These are phyloP conservation scores for Nomada lathburiana DNA, from an alignment of 2,888 invertebrate species.

Conservation along the genomic window DNA sequence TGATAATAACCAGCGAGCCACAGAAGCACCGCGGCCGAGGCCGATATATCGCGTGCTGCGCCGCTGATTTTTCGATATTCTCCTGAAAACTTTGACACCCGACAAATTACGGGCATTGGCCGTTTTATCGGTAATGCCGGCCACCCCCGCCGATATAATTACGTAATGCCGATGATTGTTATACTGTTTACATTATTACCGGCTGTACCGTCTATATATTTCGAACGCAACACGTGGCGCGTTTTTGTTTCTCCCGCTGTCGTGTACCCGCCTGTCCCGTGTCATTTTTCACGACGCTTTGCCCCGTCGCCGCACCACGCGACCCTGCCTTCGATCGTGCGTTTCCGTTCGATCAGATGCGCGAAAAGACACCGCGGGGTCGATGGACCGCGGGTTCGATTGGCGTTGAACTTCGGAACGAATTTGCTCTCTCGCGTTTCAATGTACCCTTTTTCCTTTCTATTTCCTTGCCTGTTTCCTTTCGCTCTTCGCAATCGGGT, in stretches of 20 bases:
- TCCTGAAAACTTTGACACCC: slow-evolving; percentile 64
- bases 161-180: slow-evolving; percentile 65
- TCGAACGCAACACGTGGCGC: slow-evolving; percentile 62
- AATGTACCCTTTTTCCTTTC: not conserved
- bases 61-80: slow-evolving; percentile 68
- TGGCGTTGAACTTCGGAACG: slow-evolving; percentile 3
- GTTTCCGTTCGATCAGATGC: slow-evolving; percentile 12
- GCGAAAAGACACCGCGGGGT: not conserved
- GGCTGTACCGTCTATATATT: slow-evolving; percentile 51
- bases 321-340: slow-evolving; percentile 25
- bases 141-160: slow-evolving; percentile 59
- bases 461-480: not conserved
- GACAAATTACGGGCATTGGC: slow-evolving; percentile 63
- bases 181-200: slow-evolving; percentile 63
- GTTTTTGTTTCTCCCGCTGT: slow-evolving; percentile 55
- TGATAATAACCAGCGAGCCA: slow-evolving; percentile 68
- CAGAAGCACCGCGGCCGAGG: slow-evolving; percentile 57
- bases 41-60: slow-evolving; percentile 56
- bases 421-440: not conserved
- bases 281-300: slow-evolving; percentile 41
- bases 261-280: slow-evolving; percentile 1
- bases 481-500: not conserved
- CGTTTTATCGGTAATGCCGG: slow-evolving; percentile 58
- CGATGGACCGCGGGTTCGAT: not conserved
- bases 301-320: not conserved